phyloP scores from a whole-genome alignment of 2,888 invertebrate species.

The Ferrisia virgata region DNA sequence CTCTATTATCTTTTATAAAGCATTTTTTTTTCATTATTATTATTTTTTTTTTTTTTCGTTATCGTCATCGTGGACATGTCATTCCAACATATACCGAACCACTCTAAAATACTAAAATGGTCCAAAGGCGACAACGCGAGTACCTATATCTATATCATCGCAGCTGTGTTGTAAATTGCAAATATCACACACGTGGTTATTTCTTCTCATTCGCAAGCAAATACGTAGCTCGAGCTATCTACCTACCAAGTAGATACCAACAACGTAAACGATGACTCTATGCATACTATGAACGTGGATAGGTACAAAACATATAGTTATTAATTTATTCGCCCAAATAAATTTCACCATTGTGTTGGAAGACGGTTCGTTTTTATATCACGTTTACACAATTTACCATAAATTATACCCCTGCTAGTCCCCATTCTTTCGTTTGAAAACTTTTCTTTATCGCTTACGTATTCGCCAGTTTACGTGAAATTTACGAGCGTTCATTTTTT shows the following conservation, averaged over 20 bases:
- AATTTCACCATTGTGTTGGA: constrained; percentile 10
- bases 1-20: constrained; percentile 17
- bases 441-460: neutral
- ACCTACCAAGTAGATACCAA: no score
- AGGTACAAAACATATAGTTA: no score
- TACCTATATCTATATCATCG: no score
- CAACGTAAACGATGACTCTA: neutral
- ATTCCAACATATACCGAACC: no score
- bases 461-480: neutral
- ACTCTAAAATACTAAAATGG: no score
- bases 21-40: neutral
- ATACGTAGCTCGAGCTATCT: no score
- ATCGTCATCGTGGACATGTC: neutral
- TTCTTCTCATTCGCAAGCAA: no score
- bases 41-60: no score
- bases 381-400: constrained; percentile 29
- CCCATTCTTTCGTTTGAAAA: neutral
- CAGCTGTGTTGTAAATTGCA: no score
- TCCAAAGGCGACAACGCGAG: neutral
- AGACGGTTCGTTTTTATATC: constrained; percentile 29
- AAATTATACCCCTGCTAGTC: neutral
- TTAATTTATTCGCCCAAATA: constrained; percentile 26
- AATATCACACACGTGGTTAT: neutral
- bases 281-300: no score
- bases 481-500: constrained; percentile 27